Percentiles rank a stretch among this genome's conserved stretches.
phyloP scores from a whole-genome alignment of 2,797 vertebrate species.

The Parauchenoglanis punctatus region DNA sequence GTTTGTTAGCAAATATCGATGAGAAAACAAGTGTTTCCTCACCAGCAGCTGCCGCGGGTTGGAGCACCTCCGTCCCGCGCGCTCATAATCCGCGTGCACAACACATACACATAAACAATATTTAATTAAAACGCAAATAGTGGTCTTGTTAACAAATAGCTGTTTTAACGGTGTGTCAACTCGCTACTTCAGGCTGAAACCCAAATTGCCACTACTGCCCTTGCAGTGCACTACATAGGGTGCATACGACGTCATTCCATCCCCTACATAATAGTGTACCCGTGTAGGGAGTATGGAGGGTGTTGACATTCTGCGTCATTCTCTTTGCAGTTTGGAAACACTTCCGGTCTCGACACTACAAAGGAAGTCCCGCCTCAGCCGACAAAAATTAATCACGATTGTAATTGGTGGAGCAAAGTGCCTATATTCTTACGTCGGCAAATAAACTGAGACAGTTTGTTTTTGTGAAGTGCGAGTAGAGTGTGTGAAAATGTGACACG shows the following conservation, averaged over 20 bases:
- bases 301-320: conserved; percentile 11
- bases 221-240: conserved; percentile 19
- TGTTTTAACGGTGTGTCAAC: conserved; percentile 31
- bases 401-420: conserved; percentile 6
- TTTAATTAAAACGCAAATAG: conserved; percentile 45
- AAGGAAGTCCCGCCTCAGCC: conserved; percentile 59
- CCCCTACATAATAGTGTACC: not conserved
- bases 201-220: not conserved
- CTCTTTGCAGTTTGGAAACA: conserved; percentile 57
- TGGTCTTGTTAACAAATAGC: conserved; percentile 1
- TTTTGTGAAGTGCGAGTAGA: not conserved
- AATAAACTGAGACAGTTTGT: not conserved
- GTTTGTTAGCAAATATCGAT: conserved; percentile 47
- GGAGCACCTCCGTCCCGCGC: conserved; percentile 65
- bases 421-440: not conserved
- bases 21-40: conserved; percentile 54
- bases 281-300: not conserved
- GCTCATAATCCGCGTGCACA: conserved; percentile 67
- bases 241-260: not conserved
- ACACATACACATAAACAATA: conserved; percentile 38
- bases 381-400: not conserved
- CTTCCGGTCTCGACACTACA: conserved; percentile 70
- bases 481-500: too few species aligned
- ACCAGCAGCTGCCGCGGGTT: conserved; percentile 75
- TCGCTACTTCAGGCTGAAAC: conserved; percentile 25